A percentile compares a stretch with the other conserved stretches of the same genome.
phyloP scores from a whole-genome alignment of 2,888 invertebrate species.

The Andrena praecox region DNA sequence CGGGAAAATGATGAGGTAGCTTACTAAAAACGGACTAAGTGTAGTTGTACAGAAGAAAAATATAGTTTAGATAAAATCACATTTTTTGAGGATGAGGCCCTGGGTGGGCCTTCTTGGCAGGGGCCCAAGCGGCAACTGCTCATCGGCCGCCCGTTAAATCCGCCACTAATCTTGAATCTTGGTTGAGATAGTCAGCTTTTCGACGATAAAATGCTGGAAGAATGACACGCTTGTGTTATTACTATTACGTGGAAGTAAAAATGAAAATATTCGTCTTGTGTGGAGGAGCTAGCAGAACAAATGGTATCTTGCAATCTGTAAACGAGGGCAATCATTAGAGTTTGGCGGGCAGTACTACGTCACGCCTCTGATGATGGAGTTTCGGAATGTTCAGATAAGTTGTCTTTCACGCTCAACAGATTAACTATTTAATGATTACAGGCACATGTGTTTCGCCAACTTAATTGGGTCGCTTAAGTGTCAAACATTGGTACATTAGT shows the following conservation, averaged over 20 bases:
- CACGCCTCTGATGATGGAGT: background rate
- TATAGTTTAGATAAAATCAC: too few relatives aligned
- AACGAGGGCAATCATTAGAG: background rate
- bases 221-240: background rate
- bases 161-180: too few relatives aligned
- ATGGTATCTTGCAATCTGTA: background rate
- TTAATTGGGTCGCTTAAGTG: constrained; percentile 11
- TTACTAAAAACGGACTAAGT: too few relatives aligned
- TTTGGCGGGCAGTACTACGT: constrained; percentile 2
- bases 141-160: too few relatives aligned
- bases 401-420: constrained; percentile 17
- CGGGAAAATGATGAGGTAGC: too few relatives aligned
- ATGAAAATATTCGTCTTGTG: background rate
- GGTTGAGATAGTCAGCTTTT: too few relatives aligned
- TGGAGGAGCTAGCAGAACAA: background rate
- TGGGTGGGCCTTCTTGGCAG: too few relatives aligned
- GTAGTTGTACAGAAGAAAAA: too few relatives aligned
- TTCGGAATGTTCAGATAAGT: constrained; percentile 18
- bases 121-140: too few relatives aligned
- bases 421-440: constrained; percentile 26
- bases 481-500: constrained; percentile 6
- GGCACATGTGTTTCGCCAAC: background rate
- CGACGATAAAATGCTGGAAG: background rate
- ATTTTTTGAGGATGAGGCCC: too few relatives aligned
- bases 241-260: background rate